These are phyloP conservation scores for Lichenostomus cassidix DNA, from an alignment of 2,113 vertebrate genomes.

Conservation along the genomic window DNA sequence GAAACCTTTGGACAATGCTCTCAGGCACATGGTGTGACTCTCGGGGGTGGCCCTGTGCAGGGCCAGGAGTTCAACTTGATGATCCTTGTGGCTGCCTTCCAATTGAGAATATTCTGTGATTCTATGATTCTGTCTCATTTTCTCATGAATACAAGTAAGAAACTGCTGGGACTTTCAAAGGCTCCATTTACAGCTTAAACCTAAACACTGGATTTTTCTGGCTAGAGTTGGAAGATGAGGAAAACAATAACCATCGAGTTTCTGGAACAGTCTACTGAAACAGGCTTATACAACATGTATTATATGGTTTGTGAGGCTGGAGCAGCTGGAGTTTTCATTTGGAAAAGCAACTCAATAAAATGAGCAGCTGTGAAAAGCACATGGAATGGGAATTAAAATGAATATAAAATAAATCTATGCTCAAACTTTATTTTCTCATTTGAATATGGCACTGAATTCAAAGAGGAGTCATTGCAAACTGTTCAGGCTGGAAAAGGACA, in stretches of 20 bases:
- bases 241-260: neutral
- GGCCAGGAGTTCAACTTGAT: neutral
- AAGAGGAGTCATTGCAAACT: neutral
- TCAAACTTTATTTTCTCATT: conserved; percentile 16
- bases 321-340: conserved; percentile 60
- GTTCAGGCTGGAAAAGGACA: neutral
- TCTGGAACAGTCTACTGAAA: neutral
- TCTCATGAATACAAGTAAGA: neutral
- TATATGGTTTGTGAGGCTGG: neutral
- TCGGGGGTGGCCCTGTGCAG: neutral
- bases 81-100: neutral
- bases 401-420: conserved; percentile 11
- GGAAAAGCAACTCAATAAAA: conserved; percentile 45
- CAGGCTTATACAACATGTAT: neutral
- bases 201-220: neutral
- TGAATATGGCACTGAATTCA: neutral
- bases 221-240: neutral
- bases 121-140: neutral
- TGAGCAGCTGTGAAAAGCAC: conserved; percentile 59
- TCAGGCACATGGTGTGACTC: too few species aligned
- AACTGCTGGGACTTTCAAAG: neutral
- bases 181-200: neutral
- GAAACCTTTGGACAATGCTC: neutral
- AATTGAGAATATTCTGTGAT: neutral
- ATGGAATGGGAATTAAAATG: conserved; percentile 21